Percentiles rank a stretch among this genome's conserved stretches.
phyloP scores from a whole-genome alignment of 53 echinoderm and acorn worm species.

The Paracentrotus lividus region DNA sequence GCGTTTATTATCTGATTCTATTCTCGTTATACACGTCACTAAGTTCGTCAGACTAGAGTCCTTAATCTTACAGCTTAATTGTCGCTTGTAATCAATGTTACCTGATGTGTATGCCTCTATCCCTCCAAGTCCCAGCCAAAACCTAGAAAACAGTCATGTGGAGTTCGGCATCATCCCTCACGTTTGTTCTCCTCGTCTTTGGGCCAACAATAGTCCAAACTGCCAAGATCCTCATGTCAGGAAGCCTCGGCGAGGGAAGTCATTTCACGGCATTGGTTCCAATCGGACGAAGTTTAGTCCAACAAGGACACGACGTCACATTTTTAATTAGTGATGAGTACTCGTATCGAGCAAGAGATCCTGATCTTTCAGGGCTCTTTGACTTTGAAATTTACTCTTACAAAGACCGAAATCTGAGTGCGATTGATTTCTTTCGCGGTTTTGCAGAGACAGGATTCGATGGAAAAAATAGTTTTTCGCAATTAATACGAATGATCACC shows the following conservation, averaged over 20 bases:
- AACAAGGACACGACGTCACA: constrained; percentile 44
- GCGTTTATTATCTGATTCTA: no score
- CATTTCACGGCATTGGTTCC: constrained; percentile 41
- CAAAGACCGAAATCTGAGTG: not conserved
- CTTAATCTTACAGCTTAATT: no score
- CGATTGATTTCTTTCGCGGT: not conserved
- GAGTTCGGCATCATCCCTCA: no score
- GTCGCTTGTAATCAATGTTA: no score
- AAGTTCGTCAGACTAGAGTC: no score
- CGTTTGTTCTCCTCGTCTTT: not conserved
- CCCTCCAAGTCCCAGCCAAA: no score
- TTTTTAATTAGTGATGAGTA: constrained; percentile 46
- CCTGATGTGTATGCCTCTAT: no score
- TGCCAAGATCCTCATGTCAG: constrained; percentile 39
- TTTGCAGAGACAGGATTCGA: not conserved
- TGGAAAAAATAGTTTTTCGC: not conserved
- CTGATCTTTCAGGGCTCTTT: constrained; percentile 3
- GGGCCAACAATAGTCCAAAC: not conserved
- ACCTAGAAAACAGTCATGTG: no score
- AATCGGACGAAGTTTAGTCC: constrained; percentile 18
- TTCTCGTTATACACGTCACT: no score
- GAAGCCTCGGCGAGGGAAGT: constrained; percentile 46
- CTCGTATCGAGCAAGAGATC: constrained; percentile 3
- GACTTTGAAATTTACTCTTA: constrained; percentile 26
- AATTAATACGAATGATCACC: not conserved